These are phyloP conservation scores for Panopea generosa DNA, from an alignment of 2,888 invertebrate genomes.

Conservation along the genomic window DNA sequence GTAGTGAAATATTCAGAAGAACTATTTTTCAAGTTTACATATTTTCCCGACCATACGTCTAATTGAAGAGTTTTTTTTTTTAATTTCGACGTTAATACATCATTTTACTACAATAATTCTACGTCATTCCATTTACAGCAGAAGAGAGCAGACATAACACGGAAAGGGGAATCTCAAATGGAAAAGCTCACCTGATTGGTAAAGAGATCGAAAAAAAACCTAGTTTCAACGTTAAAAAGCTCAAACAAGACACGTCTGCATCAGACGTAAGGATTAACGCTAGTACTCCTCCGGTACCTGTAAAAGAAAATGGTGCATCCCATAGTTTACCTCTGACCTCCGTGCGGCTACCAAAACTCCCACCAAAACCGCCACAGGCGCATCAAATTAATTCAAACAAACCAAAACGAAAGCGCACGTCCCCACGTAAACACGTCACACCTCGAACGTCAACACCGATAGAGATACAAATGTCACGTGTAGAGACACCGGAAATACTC, in stretches of 20 bases:
- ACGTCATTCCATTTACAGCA: too few species aligned
- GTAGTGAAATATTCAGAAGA: too few species aligned
- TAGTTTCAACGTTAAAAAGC: conserved; percentile 24
- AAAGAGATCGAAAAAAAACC: conserved; percentile 21
- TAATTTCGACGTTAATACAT: too few species aligned
- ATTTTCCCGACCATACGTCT: too few species aligned
- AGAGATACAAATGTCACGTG: conserved; percentile 29
- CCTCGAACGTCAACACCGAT: conserved; percentile 49
- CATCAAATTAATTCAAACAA: conserved; percentile 5
- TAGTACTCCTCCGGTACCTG: conserved; percentile 10
- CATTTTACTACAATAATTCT: too few species aligned
- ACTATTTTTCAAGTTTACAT: too few species aligned
- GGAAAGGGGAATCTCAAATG: conserved; percentile 35
- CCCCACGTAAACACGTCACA: conserved; percentile 6
- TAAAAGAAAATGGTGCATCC: conserved; percentile 1
- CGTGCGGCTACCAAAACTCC: conserved; percentile 46
- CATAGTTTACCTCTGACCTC: conserved; percentile 29
- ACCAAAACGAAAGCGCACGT: conserved; percentile 17
- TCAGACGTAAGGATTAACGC: not conserved
- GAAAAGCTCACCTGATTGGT: conserved; percentile 15
- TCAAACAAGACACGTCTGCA: not conserved
- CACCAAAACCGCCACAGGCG: conserved; percentile 21
- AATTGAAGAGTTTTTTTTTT: too few species aligned
- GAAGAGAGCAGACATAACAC: conserved; percentile 6
- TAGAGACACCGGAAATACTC: conserved; percentile 32